A percentile compares a stretch with the other conserved stretches of the same genome.
Conservation (phyloP, 2,113 vertebrate species). For the Gobius niger region DNA sequence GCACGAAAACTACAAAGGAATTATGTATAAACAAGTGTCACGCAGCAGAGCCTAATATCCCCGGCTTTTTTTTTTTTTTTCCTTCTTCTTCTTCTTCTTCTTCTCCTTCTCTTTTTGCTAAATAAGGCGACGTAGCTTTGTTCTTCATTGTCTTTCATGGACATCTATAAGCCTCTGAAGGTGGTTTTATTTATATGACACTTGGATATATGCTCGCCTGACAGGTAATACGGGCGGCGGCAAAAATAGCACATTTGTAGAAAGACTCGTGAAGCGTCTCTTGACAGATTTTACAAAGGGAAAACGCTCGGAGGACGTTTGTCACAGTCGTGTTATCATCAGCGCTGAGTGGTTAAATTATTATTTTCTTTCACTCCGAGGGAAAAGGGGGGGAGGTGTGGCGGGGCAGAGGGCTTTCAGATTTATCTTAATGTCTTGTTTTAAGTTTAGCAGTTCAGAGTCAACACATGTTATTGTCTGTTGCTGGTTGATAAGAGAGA, state of each 20-base stretch:
- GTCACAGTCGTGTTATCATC: conserved; percentile 22
- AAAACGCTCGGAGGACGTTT: conserved; percentile 40
- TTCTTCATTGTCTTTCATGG: conserved; percentile 59
- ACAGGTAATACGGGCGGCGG: conserved; percentile 58
- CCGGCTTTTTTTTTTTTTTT: conserved; percentile 14
- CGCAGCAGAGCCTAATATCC: conserved; percentile 56
- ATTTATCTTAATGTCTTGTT: background rate
- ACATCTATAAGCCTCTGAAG: conserved; percentile 58
- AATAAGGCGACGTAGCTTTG: conserved; percentile 62
- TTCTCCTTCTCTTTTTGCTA: conserved; percentile 53
- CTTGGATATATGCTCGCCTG: conserved; percentile 59
- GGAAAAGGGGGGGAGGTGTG: background rate
- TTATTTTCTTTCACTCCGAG: conserved; percentile 1
- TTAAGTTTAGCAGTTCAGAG: conserved; percentile 3
- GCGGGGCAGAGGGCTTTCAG: background rate
- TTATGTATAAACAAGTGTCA: conserved; percentile 71
- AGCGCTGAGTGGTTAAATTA: background rate
- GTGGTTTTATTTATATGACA: conserved; percentile 62
- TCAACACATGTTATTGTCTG: background rate
- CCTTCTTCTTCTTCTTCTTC: no score
- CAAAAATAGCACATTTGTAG: conserved; percentile 65
- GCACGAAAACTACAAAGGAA: conserved; percentile 66
- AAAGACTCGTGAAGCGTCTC: conserved; percentile 43
- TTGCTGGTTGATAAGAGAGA: background rate
- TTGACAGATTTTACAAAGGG: conserved; percentile 43